These are phyloP conservation scores for Elmis aenea DNA, from an alignment of 2,888 invertebrate genomes.

Conservation along the genomic window DNA sequence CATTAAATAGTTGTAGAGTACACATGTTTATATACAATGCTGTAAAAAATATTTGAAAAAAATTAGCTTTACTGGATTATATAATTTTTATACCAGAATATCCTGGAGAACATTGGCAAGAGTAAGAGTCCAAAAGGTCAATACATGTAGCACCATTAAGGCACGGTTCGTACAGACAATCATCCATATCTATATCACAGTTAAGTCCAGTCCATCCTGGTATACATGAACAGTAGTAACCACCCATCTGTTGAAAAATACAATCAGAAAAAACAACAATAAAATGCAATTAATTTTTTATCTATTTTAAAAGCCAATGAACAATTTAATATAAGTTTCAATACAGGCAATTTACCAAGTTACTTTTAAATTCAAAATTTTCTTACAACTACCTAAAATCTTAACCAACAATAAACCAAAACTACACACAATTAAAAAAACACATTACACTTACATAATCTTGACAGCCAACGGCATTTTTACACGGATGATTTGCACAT, in stretches of 20 bases:
- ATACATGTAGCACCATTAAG: conserved; percentile 61
- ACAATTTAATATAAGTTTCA: too few relatives aligned
- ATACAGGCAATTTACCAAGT: too few relatives aligned
- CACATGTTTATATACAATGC: too few relatives aligned
- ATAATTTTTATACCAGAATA: conserved; percentile 47
- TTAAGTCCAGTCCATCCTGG: conserved; percentile 62
- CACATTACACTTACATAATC: conserved; percentile 64
- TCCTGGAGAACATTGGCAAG: conserved; percentile 56
- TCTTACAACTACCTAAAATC: too few relatives aligned
- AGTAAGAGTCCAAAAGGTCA: conserved; percentile 50
- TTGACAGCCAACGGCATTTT: conserved; percentile 56
- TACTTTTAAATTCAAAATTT: too few relatives aligned
- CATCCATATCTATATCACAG: conserved; percentile 53
- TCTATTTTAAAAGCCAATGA: too few relatives aligned
- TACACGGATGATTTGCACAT: conserved; percentile 56
- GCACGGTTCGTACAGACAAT: conserved; percentile 58
- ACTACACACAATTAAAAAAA: too few relatives aligned
- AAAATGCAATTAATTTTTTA: too few relatives aligned
- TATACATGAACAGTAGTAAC: conserved; percentile 66
- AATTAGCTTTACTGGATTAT: neutral
- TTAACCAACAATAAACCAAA: too few relatives aligned
- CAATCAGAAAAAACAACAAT: too few relatives aligned
- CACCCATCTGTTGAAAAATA: conserved; percentile 46
- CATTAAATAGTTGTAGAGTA: too few relatives aligned
- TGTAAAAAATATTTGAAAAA: too few relatives aligned